phyloP scores from a whole-genome alignment of 2,888 invertebrate genomes.

The Dexiosoma caninum region DNA sequence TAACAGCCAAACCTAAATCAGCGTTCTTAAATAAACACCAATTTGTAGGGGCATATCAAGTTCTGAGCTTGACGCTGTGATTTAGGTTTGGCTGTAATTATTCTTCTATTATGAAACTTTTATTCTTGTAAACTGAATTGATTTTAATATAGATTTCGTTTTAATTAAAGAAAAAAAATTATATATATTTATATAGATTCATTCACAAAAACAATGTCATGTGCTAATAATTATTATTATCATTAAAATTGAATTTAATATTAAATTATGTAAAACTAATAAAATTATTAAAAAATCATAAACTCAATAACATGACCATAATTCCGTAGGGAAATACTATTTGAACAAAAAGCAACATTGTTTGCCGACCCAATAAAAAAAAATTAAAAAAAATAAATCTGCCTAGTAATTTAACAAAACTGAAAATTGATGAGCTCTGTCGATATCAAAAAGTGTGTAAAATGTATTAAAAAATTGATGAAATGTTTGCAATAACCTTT shows the following conservation, averaged over 20 bases:
- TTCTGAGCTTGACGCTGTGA: no score
- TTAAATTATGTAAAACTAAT: not conserved
- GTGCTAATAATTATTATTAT: conserved; percentile 44
- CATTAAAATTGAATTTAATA: conserved; percentile 47
- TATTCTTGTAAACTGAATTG: conserved; percentile 21
- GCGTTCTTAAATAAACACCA: no score
- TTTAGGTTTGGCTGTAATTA: no score
- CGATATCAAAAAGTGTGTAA: not conserved
- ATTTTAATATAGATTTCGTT: not conserved
- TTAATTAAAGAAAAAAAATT: not conserved
- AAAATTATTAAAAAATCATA: conserved; percentile 54
- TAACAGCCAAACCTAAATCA: no score
- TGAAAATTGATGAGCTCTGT: conserved; percentile 34
- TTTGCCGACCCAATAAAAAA: no score
- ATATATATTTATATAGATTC: no score
- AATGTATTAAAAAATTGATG: not conserved
- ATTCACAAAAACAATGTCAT: conserved; percentile 16
- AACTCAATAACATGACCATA: conserved; percentile 52
- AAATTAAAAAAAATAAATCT: conserved; percentile 11
- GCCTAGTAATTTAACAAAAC: conserved; percentile 11
- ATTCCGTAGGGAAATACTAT: conserved; percentile 25
- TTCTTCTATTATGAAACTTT: not conserved
- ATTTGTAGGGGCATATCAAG: no score
- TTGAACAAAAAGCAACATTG: not conserved
- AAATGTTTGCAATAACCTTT: conserved; percentile 24